Evolutionary conservation across 2,113 vertebrate species (phyloP).

Genomic region (Fulica atra): DNA sequence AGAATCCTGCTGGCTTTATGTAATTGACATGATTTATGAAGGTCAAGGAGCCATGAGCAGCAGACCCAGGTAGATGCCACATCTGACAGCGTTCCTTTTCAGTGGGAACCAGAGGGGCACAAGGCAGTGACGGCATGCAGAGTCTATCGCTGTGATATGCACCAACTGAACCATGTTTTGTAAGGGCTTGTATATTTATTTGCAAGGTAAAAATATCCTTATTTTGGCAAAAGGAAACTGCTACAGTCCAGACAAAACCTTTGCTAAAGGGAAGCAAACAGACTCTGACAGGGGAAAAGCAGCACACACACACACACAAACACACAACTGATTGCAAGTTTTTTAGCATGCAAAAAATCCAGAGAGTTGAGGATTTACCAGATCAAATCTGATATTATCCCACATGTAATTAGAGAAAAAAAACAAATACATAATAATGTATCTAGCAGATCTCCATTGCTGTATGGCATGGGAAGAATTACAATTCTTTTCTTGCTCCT

Average conservation of each 20-base stretch:
- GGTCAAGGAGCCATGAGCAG: background rate
- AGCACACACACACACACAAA: background rate
- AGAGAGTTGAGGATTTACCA: background rate
- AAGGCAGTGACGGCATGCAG: background rate
- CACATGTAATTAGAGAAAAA: background rate
- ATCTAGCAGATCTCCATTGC: background rate
- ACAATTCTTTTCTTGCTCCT: background rate
- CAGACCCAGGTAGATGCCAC: background rate
- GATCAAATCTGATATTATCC: background rate
- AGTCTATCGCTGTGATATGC: fast-evolving
- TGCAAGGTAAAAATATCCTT: background rate
- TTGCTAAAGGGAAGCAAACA: background rate
- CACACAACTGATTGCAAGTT: background rate
- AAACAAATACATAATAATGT: background rate
- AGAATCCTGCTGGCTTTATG: background rate
- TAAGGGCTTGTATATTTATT: background rate
- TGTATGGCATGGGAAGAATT: background rate
- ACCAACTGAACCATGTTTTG: background rate
- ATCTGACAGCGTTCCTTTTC: background rate
- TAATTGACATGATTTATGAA: background rate
- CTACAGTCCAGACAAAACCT: background rate
- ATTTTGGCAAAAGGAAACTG: background rate
- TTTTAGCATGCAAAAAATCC: background rate
- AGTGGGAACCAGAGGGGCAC: background rate
- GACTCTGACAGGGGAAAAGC: background rate